A percentile compares a stretch with the other conserved stretches of the same genome.
phyloP scores from a whole-genome alignment of 1,140 invertebrate genomes.

The Ips nitidus region DNA sequence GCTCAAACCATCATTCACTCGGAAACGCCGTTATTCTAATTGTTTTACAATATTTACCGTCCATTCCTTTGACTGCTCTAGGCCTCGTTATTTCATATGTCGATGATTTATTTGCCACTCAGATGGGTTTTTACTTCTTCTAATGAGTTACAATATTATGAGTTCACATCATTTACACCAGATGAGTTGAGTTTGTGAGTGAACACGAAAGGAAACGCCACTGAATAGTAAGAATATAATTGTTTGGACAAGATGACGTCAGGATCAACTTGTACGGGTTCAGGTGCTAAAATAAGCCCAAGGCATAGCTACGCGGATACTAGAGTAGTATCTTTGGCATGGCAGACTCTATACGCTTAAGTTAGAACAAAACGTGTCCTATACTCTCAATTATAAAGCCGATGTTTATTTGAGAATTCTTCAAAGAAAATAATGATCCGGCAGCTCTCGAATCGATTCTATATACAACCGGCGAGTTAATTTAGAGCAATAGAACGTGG shows the following conservation, averaged over 20 bases:
- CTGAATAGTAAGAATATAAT: conserved; percentile 16
- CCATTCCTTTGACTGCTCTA: neutral
- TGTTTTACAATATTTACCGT: conserved; percentile 26
- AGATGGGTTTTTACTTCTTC: neutral
- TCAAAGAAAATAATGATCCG: neutral
- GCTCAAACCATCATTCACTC: conserved; percentile 9
- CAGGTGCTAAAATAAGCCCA: conserved; percentile 34
- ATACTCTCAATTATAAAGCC: conserved; percentile 7
- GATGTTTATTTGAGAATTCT: conserved; percentile 5
- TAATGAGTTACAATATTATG: no score
- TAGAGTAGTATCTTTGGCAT: conserved; percentile 35
- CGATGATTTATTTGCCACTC: neutral
- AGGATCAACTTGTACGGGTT: conserved; percentile 13
- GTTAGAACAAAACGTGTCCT: conserved; percentile 18
- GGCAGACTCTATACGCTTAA: conserved; percentile 27
- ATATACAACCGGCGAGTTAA: neutral
- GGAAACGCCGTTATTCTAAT: conserved; percentile 25
- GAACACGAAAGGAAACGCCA: no score
- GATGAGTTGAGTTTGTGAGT: no score
- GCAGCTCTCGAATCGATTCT: neutral
- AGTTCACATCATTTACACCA: no score
- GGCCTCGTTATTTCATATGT: conserved; percentile 1
- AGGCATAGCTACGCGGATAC: conserved; percentile 33
- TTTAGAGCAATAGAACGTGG: neutral
- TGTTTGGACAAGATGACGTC: conserved; percentile 24